Evolutionary conservation across 2,797 vertebrate species (phyloP).

Genomic region (Rhynchonycteris naso): DNA sequence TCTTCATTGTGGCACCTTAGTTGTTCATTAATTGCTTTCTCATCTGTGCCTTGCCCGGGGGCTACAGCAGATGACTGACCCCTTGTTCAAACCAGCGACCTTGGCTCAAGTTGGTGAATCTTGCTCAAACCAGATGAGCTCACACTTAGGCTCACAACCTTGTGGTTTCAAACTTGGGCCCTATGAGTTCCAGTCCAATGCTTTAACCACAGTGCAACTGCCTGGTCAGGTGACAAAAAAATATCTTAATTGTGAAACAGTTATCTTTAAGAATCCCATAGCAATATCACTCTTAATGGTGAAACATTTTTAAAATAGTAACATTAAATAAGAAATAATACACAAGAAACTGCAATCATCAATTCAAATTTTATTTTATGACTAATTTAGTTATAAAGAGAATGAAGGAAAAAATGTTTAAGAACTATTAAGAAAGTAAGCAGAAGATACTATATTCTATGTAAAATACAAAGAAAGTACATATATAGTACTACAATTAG

Average conservation of each 20-base stretch:
- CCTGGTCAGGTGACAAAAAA: too few relatives aligned
- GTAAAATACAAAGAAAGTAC: neutral
- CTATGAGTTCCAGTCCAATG: too few relatives aligned
- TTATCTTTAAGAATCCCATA: neutral
- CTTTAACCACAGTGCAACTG: too few relatives aligned
- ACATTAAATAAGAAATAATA: neutral
- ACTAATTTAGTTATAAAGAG: neutral
- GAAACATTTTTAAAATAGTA: neutral
- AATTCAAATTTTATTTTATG: neutral
- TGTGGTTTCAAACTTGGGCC: too few relatives aligned
- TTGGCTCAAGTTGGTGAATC: too few relatives aligned
- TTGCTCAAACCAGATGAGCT: too few relatives aligned
- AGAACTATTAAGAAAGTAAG: neutral
- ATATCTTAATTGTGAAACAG: neutral
- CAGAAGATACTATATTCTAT: neutral
- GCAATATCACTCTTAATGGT: neutral
- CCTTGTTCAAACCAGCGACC: too few relatives aligned
- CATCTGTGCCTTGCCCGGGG: too few relatives aligned
- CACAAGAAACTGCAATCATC: neutral
- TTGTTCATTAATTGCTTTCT: too few relatives aligned
- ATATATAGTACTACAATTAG: neutral
- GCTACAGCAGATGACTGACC: too few relatives aligned
- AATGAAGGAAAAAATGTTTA: neutral
- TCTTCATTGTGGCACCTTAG: too few relatives aligned
- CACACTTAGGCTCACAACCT: too few relatives aligned